A percentile compares a stretch with the other conserved stretches of the same genome.
Evolutionary conservation across 35 echinoderm and acorn worm species (phyloP).

Genomic region (Diadema setosum): DNA sequence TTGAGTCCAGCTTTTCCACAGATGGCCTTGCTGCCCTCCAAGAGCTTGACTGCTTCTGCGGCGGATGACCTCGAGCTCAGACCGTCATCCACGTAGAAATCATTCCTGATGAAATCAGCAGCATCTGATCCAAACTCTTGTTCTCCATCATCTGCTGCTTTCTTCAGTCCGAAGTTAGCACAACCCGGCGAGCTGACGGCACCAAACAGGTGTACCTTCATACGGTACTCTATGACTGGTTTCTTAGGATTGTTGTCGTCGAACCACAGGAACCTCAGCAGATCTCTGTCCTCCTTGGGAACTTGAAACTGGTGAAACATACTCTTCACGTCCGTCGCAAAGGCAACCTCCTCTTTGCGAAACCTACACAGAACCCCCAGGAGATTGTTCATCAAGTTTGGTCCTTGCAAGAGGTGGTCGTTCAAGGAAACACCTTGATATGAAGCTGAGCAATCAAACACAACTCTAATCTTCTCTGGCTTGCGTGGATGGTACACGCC

Average conservation of each 20-base stretch:
- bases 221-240: constrained; percentile 7
- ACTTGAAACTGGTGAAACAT: constrained; percentile 23
- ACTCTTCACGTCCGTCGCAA: constrained; percentile 16
- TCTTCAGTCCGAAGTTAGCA: constrained; percentile 64
- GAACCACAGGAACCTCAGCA: constrained; percentile 47
- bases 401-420: constrained; percentile 23
- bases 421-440: constrained; percentile 41
- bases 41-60: neutral
- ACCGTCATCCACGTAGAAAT: constrained; percentile 54
- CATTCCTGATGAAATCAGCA: neutral
- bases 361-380: constrained; percentile 30
- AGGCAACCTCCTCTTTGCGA: constrained; percentile 7
- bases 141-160: constrained; percentile 10
- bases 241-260: neutral
- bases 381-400: constrained; percentile 33
- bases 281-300: constrained; percentile 13
- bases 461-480: constrained; percentile 31
- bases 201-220: constrained; percentile 58
- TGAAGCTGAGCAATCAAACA: constrained; percentile 49
- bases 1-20: constrained; percentile 33
- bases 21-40: neutral
- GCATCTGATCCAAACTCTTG: neutral
- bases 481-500: constrained; percentile 48
- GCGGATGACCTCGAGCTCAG: neutral
- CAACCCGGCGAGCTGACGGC: constrained; percentile 45